These are phyloP conservation scores for Mionectes olivaceus DNA, from an alignment of 2,797 vertebrate species.

Conservation along the genomic window DNA sequence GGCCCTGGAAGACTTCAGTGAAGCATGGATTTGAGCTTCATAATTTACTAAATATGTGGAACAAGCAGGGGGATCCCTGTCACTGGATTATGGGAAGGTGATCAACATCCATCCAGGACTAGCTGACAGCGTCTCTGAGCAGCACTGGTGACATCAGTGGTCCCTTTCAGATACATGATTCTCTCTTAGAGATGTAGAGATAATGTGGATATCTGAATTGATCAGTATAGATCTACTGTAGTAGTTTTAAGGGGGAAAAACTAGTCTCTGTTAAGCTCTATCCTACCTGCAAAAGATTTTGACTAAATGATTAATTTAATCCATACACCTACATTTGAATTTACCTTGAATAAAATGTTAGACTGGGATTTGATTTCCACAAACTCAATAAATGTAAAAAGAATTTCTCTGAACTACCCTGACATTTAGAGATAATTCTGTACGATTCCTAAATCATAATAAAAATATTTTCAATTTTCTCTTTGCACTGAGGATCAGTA, in stretches of 20 bases:
- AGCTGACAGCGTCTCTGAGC: not conserved
- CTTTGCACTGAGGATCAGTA: not conserved
- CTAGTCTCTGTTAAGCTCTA: not conserved
- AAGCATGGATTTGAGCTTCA: not conserved
- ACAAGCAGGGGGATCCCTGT: not conserved
- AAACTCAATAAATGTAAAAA: not conserved
- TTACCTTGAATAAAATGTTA: not conserved
- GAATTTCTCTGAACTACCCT: not conserved
- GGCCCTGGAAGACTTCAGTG: not conserved
- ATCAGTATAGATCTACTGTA: not conserved
- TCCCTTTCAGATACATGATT: not conserved
- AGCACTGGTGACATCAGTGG: not conserved
- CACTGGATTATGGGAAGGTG: not conserved
- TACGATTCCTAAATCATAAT: not conserved
- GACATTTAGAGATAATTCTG: not conserved
- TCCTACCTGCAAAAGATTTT: not conserved
- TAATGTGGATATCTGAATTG: not conserved
- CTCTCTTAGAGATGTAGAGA: not conserved
- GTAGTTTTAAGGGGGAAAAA: not conserved
- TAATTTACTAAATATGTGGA: not conserved
- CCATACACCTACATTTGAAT: not conserved
- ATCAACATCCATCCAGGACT: not conserved
- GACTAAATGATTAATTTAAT: not conserved
- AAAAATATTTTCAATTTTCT: not conserved
- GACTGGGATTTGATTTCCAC: not conserved